A percentile compares a stretch with the other conserved stretches of the same genome.
phyloP scores from a whole-genome alignment of 1,140 invertebrate genomes.

The Cotesia glomerata region DNA sequence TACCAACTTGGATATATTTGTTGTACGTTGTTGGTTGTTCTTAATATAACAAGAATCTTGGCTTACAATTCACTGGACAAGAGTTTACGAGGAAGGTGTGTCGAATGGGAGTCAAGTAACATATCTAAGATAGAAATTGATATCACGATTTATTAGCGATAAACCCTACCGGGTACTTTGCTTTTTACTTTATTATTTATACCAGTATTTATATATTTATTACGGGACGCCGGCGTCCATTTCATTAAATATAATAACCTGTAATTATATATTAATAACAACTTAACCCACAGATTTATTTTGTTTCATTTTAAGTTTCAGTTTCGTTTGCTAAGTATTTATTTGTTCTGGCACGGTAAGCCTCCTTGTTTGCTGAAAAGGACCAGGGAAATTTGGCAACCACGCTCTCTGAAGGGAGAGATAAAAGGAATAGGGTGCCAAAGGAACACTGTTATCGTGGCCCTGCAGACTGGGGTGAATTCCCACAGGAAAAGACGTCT shows the following conservation, averaged over 20 bases:
- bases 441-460: background rate
- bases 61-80: background rate
- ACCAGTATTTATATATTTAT: too few species aligned
- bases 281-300: too few species aligned
- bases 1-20: too few species aligned
- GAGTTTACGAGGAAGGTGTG: slow-evolving; percentile 34
- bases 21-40: background rate
- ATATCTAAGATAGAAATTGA: slow-evolving; percentile 26
- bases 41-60: background rate
- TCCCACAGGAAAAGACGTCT: background rate
- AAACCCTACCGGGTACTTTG: background rate
- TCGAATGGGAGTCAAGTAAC: slow-evolving; percentile 20
- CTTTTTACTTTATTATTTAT: too few species aligned
- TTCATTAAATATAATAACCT: too few species aligned
- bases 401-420: background rate
- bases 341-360: too few species aligned
- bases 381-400: background rate
- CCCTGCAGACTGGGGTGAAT: background rate
- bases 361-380: too few species aligned
- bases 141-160: slow-evolving; percentile 30
- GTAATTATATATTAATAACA: too few species aligned
- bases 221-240: too few species aligned
- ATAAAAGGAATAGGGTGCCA: background rate
- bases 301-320: too few species aligned
- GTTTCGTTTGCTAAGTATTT: too few species aligned